Evolutionary conservation across 2,113 vertebrate genomes (phyloP).

Genomic region (Tupaia chinensis): DNA sequence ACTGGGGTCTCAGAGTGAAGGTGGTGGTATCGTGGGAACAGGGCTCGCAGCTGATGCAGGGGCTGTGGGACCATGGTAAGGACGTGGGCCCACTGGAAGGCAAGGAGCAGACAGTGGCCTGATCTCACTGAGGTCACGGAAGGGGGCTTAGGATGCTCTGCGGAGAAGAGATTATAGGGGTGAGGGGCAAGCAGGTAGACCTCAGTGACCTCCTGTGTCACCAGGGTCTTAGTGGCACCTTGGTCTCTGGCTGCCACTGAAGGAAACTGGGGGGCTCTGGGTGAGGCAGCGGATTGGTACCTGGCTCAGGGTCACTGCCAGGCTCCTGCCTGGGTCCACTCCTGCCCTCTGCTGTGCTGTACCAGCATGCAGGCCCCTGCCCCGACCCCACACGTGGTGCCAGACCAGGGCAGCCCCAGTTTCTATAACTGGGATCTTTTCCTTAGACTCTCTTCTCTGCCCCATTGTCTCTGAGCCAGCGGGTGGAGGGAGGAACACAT

Average conservation of each 20-base stretch:
- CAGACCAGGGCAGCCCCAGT: no score
- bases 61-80: background rate
- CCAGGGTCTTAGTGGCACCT: background rate
- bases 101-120: background rate
- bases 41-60: background rate
- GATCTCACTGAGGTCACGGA: background rate
- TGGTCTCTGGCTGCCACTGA: background rate
- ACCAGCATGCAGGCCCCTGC: accelerated
- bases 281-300: background rate
- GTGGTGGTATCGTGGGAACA: accelerated
- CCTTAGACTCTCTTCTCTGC: background rate
- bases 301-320: background rate
- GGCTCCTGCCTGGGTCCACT: background rate
- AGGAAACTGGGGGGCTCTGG: background rate
- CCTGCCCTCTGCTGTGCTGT: background rate
- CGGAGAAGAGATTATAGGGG: background rate
- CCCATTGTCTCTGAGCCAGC: background rate
- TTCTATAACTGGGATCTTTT: background rate
- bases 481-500: background rate
- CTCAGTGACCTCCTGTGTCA: background rate
- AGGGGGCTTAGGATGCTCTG: background rate
- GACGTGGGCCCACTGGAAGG: background rate
- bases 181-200: background rate
- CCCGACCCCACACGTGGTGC: accelerated
- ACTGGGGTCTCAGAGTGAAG: no score